Percentiles rank a stretch among this genome's conserved stretches.
Evolutionary conservation across 2,888 invertebrate genomes (phyloP).

Genomic region (Micropterix aruncella): DNA sequence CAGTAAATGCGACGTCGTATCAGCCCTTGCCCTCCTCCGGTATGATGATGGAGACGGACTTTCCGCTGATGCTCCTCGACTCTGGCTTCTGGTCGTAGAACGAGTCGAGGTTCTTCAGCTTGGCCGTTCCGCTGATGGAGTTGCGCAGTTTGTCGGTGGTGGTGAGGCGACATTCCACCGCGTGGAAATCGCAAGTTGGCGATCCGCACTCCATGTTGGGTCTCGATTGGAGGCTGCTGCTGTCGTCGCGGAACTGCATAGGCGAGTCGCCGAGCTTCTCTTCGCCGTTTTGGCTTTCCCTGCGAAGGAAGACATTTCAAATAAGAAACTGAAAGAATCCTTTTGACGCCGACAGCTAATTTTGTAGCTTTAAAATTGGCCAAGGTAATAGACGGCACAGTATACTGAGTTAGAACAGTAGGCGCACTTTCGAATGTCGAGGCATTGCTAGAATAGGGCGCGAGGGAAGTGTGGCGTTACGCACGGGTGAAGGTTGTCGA

Average conservation of each 20-base stretch:
- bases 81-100: slow-evolving; percentile 14
- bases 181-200: slow-evolving; percentile 30
- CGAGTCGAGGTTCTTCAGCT: slow-evolving; percentile 9
- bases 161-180: slow-evolving; percentile 34
- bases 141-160: slow-evolving; percentile 26
- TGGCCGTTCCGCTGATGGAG: slow-evolving; percentile 13
- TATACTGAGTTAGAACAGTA: too few relatives aligned
- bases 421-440: too few relatives aligned
- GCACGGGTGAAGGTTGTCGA: too few relatives aligned
- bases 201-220: slow-evolving; percentile 32
- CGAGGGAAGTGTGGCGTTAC: too few relatives aligned
- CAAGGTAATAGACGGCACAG: too few relatives aligned
- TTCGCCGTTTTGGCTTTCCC: neutral
- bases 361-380: neutral
- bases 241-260: slow-evolving; percentile 20
- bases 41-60: slow-evolving; percentile 43
- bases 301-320: slow-evolving; percentile 1
- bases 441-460: too few relatives aligned
- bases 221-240: slow-evolving; percentile 25
- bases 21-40: slow-evolving; percentile 39
- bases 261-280: slow-evolving; percentile 9
- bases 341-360: too few relatives aligned
- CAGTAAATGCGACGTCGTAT: neutral
- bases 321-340: too few relatives aligned
- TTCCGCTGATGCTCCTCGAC: slow-evolving; percentile 13